Conservation (phyloP, 2,888 invertebrate genomes). For the Plagodis dolabraria region DNA sequence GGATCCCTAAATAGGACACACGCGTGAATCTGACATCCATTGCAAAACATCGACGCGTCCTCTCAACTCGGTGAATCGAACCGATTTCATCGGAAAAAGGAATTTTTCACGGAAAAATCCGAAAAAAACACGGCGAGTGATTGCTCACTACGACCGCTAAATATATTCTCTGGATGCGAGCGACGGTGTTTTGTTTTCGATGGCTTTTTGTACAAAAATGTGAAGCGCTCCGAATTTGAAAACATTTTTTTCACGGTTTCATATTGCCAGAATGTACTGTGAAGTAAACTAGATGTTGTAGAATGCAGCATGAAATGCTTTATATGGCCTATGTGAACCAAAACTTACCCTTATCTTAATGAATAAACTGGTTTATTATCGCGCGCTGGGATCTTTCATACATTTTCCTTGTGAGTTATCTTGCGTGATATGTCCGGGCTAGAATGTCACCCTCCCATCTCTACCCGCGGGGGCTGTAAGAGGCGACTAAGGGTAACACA, state of each 20-base stretch:
- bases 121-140: conserved; percentile 28
- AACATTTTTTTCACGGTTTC: conserved; percentile 14
- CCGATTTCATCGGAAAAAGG: conserved; percentile 16
- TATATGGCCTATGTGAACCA: background rate
- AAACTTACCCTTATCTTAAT: too few species aligned
- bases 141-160: conserved; percentile 24
- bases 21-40: conserved; percentile 22
- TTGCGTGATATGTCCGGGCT: too few species aligned
- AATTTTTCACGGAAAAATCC: conserved; percentile 13
- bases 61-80: conserved; percentile 17
- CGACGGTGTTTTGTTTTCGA: conserved; percentile 17
- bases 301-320: background rate
- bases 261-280: conserved; percentile 7
- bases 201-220: conserved; percentile 11
- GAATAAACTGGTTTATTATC: too few species aligned
- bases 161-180: conserved; percentile 19
- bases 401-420: too few species aligned
- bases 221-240: conserved; percentile 6
- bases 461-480: too few species aligned
- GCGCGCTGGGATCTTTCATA: too few species aligned
- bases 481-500: too few species aligned
- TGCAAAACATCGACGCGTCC: conserved; percentile 28
- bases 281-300: background rate
- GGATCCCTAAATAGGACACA: conserved; percentile 1
- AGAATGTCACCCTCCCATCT: too few species aligned